Evolutionary conservation across 2,888 invertebrate genomes (phyloP), one percentile per base, ranked within the genome.

Genomic region (Dastarcus helophoroides): DNA sequence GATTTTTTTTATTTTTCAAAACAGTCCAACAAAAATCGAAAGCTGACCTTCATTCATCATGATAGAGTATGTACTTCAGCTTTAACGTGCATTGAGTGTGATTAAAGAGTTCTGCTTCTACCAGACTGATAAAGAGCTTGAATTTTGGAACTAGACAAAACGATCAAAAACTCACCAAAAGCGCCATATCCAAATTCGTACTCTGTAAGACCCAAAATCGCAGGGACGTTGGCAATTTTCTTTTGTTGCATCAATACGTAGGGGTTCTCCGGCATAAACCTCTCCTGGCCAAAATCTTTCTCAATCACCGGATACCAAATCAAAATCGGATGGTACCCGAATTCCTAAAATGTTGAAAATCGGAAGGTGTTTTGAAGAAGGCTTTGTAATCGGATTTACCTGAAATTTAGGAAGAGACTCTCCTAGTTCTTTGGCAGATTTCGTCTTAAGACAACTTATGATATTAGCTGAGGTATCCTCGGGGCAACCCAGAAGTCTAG

Each of bases 271-370:
- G 63, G 43, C n/a, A 81, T 56, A 53, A 79, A 81, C 35, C 76
- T 61, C 43, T 77, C 74, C 45, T 76, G 73, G 0, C 77, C 77
- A 38, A 72, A 68, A 48, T 76, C 73, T 0, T 65, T 65, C 49
- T 81, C 80, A 3, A 80, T 61, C 1, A 79, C 73, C 1, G 78
- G 74, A 7, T 58, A 56, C 75, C 77, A 80, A 3, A 73, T 43
- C 1, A 59, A 38, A 1, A 70, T 48, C 0, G 74, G 72, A 43
- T 73, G 67, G 24, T 44, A 57, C 15, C 64, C 63, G 49, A 67
- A 71, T 42, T 72, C 68, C 73, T 73, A 42, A 26, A 42, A 41
- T n/a, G n/a, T n/a, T n/a, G n/a, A n/a, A n/a, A n/a, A n/a, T n/a
- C n/a, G n/a, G n/a, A n/a, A n/a, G n/a, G n/a, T n/a, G n/a, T n/a